Conservation (phyloP, 2,113 vertebrate species). For the Odocoileus hemionus region DNA sequence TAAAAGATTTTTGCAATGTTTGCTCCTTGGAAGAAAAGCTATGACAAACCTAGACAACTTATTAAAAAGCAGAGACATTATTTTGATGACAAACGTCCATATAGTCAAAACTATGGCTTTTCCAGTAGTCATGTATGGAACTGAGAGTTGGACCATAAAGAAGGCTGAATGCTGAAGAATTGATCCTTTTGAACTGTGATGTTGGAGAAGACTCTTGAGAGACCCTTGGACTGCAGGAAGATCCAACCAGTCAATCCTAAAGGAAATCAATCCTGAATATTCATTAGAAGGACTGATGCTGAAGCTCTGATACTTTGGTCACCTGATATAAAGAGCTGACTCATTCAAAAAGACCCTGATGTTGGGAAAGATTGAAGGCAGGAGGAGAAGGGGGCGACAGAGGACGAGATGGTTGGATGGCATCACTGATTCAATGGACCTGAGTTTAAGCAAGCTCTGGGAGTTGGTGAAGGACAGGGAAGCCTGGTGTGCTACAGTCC, state of each 20-base stretch:
- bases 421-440: neutral
- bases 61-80: neutral
- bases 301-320: neutral
- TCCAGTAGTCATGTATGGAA: neutral
- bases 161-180: neutral
- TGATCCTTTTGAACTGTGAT: neutral
- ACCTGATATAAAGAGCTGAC: neutral
- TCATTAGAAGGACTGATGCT: neutral
- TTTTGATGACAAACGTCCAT: neutral
- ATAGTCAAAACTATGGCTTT: neutral
- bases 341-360: neutral
- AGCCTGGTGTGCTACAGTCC: neutral
- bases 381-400: neutral
- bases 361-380: neutral
- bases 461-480: neutral
- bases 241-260: neutral
- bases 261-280: neutral
- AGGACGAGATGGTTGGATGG: neutral
- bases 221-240: neutral
- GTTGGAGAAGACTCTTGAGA: neutral
- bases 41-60: neutral
- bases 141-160: neutral
- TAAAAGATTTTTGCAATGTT: neutral
- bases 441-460: neutral
- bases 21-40: neutral